Conservation (phyloP, 2,888 invertebrate species). For the Chorisops tibialis region DNA sequence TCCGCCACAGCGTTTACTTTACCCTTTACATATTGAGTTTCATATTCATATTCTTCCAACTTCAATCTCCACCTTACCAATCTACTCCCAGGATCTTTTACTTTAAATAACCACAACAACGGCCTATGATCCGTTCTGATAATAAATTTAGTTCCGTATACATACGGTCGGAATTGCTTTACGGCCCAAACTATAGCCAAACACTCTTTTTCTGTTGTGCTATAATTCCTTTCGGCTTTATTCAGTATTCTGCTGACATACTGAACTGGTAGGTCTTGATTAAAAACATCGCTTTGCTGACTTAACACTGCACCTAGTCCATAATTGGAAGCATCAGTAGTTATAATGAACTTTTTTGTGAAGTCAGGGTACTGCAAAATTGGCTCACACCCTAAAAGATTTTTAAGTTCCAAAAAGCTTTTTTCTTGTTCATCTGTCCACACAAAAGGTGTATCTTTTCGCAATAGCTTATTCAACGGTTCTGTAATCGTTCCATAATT, state of each 20-base stretch:
- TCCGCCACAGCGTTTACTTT: background rate
- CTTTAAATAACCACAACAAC: constrained; percentile 33
- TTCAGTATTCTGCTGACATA: constrained; percentile 38
- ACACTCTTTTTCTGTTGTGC: constrained; percentile 37
- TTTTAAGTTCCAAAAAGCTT: constrained; percentile 25
- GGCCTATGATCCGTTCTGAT: constrained; percentile 40
- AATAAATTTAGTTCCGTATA: constrained; percentile 38
- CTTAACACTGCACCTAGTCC: constrained; percentile 38
- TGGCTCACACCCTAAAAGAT: background rate
- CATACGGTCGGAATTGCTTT: constrained; percentile 38
- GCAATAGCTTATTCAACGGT: constrained; percentile 2
- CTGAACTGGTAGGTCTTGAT: constrained; percentile 36
- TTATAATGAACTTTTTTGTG: constrained; percentile 37
- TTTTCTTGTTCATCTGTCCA: constrained; percentile 11
- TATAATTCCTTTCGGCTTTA: constrained; percentile 35
- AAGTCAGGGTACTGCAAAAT: constrained; percentile 40
- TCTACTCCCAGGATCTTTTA: constrained; percentile 35
- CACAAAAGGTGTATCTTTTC: constrained; percentile 4
- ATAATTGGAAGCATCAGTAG: constrained; percentile 39
- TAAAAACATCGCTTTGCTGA: constrained; percentile 33
- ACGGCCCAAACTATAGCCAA: constrained; percentile 36
- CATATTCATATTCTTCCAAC: constrained; percentile 38
- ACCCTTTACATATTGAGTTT: constrained; percentile 32
- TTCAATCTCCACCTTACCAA: constrained; percentile 39
- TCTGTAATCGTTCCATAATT: background rate